phyloP scores from a whole-genome alignment of 1,140 invertebrate species.

The Oryctes rhinoceros region DNA sequence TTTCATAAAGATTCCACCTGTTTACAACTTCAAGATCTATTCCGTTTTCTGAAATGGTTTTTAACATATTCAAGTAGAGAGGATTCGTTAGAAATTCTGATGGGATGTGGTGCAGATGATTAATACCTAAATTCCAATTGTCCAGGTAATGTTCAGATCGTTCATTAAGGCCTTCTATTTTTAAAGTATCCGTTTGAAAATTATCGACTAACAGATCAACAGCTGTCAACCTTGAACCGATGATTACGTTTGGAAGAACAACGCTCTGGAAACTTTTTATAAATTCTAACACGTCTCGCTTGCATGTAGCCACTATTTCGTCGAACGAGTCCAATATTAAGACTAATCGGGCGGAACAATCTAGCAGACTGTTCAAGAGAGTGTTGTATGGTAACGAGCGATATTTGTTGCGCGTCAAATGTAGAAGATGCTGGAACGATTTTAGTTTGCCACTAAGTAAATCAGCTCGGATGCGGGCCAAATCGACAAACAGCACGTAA shows the following conservation, averaged over 20 bases:
- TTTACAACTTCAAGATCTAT: neutral
- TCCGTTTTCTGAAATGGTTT: neutral
- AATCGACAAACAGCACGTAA: neutral
- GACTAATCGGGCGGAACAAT: neutral
- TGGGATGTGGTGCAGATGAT: neutral
- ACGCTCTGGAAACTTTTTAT: neutral
- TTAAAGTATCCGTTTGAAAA: neutral
- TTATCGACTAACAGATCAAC: neutral
- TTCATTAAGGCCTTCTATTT: neutral
- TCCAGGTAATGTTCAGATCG: neutral
- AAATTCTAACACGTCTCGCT: neutral
- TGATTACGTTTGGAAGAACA: neutral
- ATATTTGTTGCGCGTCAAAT: neutral
- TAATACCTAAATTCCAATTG: neutral
- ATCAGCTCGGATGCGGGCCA: neutral
- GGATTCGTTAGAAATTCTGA: neutral
- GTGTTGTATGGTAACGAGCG: neutral
- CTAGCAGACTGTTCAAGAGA: neutral
- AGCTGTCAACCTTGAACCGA: neutral
- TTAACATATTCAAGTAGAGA: neutral
- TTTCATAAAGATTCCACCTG: neutral
- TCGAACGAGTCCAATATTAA: neutral
- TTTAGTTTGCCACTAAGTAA: neutral
- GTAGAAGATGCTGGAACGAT: neutral
- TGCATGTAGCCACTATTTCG: neutral